Evolutionary conservation across 1,140 invertebrate genomes (phyloP).

Genomic region (Platyura marginata): DNA sequence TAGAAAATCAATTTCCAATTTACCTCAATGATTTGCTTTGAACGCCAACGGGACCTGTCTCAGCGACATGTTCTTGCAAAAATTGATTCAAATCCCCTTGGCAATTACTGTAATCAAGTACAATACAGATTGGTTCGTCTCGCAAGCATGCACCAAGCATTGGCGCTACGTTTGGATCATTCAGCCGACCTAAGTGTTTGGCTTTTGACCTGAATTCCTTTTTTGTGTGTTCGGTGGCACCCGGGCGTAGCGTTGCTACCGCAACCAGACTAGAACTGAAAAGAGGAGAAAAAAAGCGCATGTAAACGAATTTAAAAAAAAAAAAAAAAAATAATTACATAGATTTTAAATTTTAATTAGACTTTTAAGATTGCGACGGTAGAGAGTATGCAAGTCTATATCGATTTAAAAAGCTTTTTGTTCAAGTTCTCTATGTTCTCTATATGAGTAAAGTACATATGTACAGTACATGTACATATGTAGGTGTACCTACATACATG

Average conservation of each 20-base stretch:
- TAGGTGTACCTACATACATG: too few relatives aligned
- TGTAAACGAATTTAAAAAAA: not conserved
- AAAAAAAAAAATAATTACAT: too few relatives aligned
- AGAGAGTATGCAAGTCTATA: too few relatives aligned
- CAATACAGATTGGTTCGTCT: conserved; percentile 49
- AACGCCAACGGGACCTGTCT: conserved; percentile 25
- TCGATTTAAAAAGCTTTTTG: too few relatives aligned
- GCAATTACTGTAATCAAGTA: conserved; percentile 40
- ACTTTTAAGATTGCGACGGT: too few relatives aligned
- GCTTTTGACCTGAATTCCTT: conserved; percentile 49
- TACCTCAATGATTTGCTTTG: conserved; percentile 9
- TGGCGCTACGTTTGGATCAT: conserved; percentile 57
- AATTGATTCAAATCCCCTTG: conserved; percentile 58
- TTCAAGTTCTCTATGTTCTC: too few relatives aligned
- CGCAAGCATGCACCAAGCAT: conserved; percentile 60
- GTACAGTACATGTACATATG: too few relatives aligned
- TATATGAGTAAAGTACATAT: too few relatives aligned
- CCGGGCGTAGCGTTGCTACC: conserved; percentile 49
- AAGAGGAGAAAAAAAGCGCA: not conserved
- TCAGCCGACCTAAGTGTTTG: conserved; percentile 46
- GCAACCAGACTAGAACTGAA: conserved; percentile 44
- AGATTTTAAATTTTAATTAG: too few relatives aligned
- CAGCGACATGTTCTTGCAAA: conserved; percentile 54
- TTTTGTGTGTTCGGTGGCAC: conserved; percentile 37
- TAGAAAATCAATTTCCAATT: too few relatives aligned